Conservation (phyloP, 2,888 invertebrate genomes). For the Schizotus pectinicornis region DNA sequence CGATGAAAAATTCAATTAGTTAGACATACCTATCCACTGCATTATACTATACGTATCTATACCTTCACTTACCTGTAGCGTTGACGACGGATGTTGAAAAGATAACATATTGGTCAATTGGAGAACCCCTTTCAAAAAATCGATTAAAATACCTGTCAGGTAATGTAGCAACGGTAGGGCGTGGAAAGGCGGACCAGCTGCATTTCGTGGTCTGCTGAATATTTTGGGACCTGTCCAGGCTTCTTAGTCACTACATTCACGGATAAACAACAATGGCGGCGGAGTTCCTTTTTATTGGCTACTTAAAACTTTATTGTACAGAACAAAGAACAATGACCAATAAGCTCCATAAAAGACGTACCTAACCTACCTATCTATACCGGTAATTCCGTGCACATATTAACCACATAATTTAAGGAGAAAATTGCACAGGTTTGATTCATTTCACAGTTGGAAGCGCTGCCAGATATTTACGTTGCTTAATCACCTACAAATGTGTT, state of each 20-base stretch:
- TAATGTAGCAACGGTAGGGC: slow-evolving; percentile 11
- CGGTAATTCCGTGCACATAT: background rate
- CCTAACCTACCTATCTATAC: background rate
- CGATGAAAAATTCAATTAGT: no score
- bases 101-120: no score
- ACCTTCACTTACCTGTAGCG: no score
- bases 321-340: background rate
- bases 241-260: slow-evolving; percentile 1
- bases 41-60: no score
- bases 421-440: slow-evolving; percentile 12
- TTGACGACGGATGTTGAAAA: no score
- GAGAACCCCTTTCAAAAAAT: background rate
- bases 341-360: background rate
- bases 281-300: slow-evolving; percentile 9
- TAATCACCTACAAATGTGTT: slow-evolving; percentile 34
- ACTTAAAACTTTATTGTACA: slow-evolving; percentile 11
- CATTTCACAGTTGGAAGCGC: slow-evolving; percentile 14
- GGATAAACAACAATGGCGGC: slow-evolving; percentile 8
- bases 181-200: slow-evolving; percentile 22
- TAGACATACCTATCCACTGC: no score
- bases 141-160: slow-evolving; percentile 10
- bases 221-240: background rate
- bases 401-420: background rate
- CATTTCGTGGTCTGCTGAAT: background rate
- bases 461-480: slow-evolving; percentile 29